Evolutionary conservation across 2,888 invertebrate species (phyloP).

Genomic region (Gerris lacustris): DNA sequence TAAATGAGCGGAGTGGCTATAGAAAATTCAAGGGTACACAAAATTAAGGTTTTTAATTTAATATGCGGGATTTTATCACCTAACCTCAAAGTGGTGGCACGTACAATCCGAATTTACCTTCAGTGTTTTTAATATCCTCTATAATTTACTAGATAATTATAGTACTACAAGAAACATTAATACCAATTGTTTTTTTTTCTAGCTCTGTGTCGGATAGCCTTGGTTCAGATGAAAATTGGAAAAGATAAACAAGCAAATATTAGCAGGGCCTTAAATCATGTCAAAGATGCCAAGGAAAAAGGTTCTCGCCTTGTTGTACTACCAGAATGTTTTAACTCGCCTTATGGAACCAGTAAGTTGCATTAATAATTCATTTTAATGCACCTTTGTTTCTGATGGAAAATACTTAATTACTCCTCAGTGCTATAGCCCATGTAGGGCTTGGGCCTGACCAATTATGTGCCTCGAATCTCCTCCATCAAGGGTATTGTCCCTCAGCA

Average conservation of each 20-base stretch:
- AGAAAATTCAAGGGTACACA: too few relatives aligned
- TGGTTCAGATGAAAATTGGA: slow-evolving; percentile 71
- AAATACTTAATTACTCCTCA: not conserved
- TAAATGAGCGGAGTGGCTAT: too few relatives aligned
- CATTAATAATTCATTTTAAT: too few relatives aligned
- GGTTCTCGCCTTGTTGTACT: slow-evolving; percentile 52
- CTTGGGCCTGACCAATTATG: not conserved
- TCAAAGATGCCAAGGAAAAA: slow-evolving; percentile 53
- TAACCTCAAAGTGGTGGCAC: too few relatives aligned
- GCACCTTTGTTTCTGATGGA: too few relatives aligned
- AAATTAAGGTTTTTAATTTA: too few relatives aligned
- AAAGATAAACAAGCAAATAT: slow-evolving; percentile 65
- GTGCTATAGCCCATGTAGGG: not conserved
- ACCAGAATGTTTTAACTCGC: slow-evolving; percentile 88
- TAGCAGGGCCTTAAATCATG: slow-evolving; percentile 53
- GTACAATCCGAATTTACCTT: too few relatives aligned
- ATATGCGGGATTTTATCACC: too few relatives aligned
- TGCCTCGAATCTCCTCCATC: not conserved
- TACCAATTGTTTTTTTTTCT: not conserved
- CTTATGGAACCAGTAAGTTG: slow-evolving; percentile 66
- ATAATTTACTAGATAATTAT: too few relatives aligned
- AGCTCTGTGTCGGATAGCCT: slow-evolving; percentile 55
- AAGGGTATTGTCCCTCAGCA: too few relatives aligned
- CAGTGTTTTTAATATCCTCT: too few relatives aligned
- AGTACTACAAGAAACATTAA: too few relatives aligned